These are phyloP conservation scores for Anhinga anhinga DNA, from an alignment of 2,113 vertebrate genomes.

Conservation along the genomic window DNA sequence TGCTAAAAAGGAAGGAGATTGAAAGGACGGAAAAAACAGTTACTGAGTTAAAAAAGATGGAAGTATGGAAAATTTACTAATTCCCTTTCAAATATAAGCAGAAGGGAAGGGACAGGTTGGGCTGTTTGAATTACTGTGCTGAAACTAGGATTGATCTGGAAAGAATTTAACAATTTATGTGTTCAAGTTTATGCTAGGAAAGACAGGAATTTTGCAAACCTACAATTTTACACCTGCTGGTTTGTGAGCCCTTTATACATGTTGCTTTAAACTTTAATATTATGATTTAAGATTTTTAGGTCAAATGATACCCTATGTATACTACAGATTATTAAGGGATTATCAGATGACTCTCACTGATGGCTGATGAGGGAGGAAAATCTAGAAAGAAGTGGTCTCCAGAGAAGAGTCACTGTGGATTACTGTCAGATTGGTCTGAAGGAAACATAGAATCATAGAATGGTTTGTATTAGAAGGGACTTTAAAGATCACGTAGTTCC, in stretches of 20 bases:
- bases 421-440: constrained; percentile 10
- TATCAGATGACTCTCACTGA: constrained; percentile 2
- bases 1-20: not conserved
- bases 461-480: too few relatives aligned
- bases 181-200: not conserved
- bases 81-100: not conserved
- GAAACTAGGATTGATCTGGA: not conserved
- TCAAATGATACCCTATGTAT: not conserved
- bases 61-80: not conserved
- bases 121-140: not conserved
- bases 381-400: constrained; percentile 13
- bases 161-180: not conserved
- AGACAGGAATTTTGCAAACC: not conserved
- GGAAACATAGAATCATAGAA: not conserved
- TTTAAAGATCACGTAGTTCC: too few relatives aligned
- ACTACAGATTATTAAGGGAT: not conserved
- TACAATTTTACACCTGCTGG: not conserved
- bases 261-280: not conserved
- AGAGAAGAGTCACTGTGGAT: constrained; percentile 10
- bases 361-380: constrained; percentile 28
- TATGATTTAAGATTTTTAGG: not conserved
- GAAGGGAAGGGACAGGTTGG: not conserved
- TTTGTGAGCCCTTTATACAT: not conserved
- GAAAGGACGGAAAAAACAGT: not conserved
- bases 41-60: not conserved